phyloP scores from a whole-genome alignment of 2,888 invertebrate species.

The Zhengitettix transpicula region DNA sequence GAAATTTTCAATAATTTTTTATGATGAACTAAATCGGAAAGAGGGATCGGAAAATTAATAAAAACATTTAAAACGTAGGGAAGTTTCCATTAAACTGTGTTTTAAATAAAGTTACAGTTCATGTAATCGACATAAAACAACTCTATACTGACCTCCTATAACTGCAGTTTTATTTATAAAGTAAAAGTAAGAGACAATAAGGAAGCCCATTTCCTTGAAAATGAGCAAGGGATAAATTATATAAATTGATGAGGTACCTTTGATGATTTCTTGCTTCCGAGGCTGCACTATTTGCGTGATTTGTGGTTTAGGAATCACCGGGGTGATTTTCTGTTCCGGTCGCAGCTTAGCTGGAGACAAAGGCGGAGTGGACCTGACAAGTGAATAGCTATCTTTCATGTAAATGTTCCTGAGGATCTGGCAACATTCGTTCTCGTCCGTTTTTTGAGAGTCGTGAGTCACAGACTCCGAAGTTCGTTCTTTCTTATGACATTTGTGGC shows the following conservation, averaged over 20 bases:
- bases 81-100: no score
- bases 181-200: no score
- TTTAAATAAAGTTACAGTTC: no score
- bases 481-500: neutral
- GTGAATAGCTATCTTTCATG: neutral
- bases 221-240: no score
- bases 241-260: conserved; percentile 2
- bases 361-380: neutral
- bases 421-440: neutral
- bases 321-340: neutral
- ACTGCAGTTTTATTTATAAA: no score
- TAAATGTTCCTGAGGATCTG: neutral
- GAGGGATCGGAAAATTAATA: no score
- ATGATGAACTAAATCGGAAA: no score
- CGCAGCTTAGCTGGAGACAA: neutral
- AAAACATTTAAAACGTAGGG: no score
- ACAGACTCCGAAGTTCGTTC: neutral
- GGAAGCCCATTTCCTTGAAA: no score
- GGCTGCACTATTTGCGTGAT: conserved; percentile 80
- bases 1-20: no score
- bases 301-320: neutral
- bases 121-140: no score
- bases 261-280: conserved; percentile 23
- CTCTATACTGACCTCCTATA: no score
- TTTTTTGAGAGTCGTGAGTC: neutral